phyloP scores from a whole-genome alignment of 1,140 invertebrate species.

The Drosophila takahashii region DNA sequence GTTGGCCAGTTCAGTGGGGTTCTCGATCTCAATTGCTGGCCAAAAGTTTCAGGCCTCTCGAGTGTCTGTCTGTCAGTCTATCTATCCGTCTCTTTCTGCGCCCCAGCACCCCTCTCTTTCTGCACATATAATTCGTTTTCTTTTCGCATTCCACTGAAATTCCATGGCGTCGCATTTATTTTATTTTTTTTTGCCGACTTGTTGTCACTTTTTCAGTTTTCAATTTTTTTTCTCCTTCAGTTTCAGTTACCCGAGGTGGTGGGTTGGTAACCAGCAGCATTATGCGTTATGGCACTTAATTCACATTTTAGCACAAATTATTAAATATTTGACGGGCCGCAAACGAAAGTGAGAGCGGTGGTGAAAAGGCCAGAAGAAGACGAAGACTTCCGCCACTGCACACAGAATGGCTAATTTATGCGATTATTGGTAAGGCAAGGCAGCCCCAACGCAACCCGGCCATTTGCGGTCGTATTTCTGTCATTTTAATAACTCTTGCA shows the following conservation, averaged over 20 bases:
- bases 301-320: slow-evolving; percentile 79
- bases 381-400: slow-evolving; percentile 46
- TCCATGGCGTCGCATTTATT: slow-evolving; percentile 62
- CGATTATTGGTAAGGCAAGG: slow-evolving; percentile 63
- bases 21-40: slow-evolving; percentile 55
- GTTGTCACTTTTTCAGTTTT: slow-evolving; percentile 20
- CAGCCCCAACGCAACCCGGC: slow-evolving; percentile 17
- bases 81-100: slow-evolving; percentile 11
- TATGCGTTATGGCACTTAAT: slow-evolving; percentile 67
- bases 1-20: slow-evolving; percentile 21
- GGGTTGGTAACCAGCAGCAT: slow-evolving; percentile 18
- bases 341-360: slow-evolving; percentile 74
- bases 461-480: slow-evolving; percentile 22
- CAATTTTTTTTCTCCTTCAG: background rate
- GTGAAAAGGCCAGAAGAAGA: slow-evolving; percentile 18
- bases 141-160: slow-evolving; percentile 77
- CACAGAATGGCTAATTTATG: slow-evolving; percentile 77
- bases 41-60: slow-evolving; percentile 37
- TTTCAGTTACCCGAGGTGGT: slow-evolving; percentile 2
- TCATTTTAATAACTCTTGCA: slow-evolving; percentile 69
- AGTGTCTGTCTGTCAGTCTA: slow-evolving; percentile 3
- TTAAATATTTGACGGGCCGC: slow-evolving; percentile 74
- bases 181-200: slow-evolving; percentile 8
- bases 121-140: slow-evolving; percentile 59
- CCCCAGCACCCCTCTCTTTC: slow-evolving; percentile 24